A percentile compares a stretch with the other conserved stretches of the same genome.
Conservation (phyloP, 1,140 invertebrate genomes). For the Laupala kohalensis region DNA sequence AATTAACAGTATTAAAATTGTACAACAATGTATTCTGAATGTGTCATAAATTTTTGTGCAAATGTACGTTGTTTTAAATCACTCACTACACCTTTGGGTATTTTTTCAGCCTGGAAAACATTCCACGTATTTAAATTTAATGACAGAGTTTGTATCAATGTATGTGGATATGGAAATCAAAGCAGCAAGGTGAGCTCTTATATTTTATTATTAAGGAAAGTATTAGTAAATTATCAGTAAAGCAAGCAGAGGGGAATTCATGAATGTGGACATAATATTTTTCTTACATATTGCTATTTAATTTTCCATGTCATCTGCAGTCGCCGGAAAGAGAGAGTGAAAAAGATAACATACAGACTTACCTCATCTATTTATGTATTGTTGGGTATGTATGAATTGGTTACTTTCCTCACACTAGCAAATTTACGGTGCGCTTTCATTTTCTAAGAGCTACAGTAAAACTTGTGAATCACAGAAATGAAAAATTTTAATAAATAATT, state of each 20-base stretch:
- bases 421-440: no score
- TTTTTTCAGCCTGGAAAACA: conserved; percentile 25
- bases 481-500: no score
- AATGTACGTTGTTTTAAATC: no score
- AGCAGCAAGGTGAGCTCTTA: conserved; percentile 24
- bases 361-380: conserved; percentile 31
- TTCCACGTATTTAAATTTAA: conserved; percentile 29
- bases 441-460: no score
- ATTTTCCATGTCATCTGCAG: conserved; percentile 12
- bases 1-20: no score
- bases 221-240: background rate
- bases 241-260: no score
- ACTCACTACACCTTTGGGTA: background rate
- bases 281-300: background rate
- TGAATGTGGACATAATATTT: background rate
- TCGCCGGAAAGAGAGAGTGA: conserved; percentile 26
- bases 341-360: conserved; percentile 30
- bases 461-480: no score
- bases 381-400: conserved; percentile 26
- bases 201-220: background rate
- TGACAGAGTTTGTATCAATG: conserved; percentile 33
- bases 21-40: background rate
- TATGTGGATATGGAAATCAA: conserved; percentile 35
- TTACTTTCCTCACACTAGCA: no score
- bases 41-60: background rate